phyloP scores from a whole-genome alignment of 2,797 vertebrate genomes.

The Sphaeramia orbicularis region DNA sequence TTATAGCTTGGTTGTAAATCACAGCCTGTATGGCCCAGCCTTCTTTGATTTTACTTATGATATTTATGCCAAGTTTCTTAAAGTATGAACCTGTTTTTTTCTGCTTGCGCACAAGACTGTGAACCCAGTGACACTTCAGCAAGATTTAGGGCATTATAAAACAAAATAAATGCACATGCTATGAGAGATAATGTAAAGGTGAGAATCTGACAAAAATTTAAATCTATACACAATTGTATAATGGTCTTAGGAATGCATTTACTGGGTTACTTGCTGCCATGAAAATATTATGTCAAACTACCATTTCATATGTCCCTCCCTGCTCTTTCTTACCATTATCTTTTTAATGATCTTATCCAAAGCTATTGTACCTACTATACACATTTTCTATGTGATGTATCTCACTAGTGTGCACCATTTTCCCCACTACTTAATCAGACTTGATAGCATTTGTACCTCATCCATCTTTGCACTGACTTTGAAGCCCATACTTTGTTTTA shows the following conservation, averaged over 20 bases:
- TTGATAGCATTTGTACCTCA: constrained; percentile 1
- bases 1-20: constrained; percentile 31
- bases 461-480: background rate
- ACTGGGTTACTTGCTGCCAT: constrained; percentile 13
- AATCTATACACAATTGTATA: background rate
- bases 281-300: background rate
- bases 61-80: constrained; percentile 6
- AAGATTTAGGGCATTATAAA: background rate
- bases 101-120: background rate
- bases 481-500: background rate
- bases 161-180: background rate
- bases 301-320: background rate
- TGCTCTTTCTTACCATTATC: constrained; percentile 5
- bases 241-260: constrained; percentile 4
- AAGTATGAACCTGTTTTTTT: background rate
- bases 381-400: background rate
- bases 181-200: too few relatives aligned
- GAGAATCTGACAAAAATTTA: background rate
- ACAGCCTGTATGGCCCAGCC: background rate
- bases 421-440: background rate
- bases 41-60: background rate
- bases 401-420: constrained; percentile 12
- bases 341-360: constrained; percentile 7
- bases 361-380: background rate
- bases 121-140: background rate